Conservation (phyloP, 2,113 vertebrate species). For the Saguinus imperator region DNA sequence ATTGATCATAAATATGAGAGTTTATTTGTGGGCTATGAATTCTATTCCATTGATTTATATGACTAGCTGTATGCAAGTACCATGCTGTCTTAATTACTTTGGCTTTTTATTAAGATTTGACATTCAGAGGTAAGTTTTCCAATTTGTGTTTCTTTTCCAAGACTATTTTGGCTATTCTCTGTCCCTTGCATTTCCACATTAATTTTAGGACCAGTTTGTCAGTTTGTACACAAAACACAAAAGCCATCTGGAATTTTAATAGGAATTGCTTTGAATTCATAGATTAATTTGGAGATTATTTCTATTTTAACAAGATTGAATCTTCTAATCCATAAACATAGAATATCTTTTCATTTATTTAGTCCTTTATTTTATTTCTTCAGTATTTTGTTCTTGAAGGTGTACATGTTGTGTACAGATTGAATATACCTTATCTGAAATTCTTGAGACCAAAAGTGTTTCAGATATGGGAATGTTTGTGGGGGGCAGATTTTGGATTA, state of each 20-base stretch:
- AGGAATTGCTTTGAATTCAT: background rate
- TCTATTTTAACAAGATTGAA: background rate
- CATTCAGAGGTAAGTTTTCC: background rate
- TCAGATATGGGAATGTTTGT: background rate
- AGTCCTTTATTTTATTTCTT: background rate
- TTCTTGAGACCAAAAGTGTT: background rate
- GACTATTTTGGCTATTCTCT: background rate
- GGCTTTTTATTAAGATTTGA: background rate
- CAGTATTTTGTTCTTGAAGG: background rate
- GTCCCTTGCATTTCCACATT: background rate
- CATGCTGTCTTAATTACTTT: background rate
- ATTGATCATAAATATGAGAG: background rate
- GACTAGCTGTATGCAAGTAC: background rate
- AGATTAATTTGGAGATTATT: background rate
- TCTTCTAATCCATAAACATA: background rate
- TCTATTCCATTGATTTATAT: background rate
- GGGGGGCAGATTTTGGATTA: background rate
- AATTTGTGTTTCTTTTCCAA: background rate
- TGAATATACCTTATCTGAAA: background rate
- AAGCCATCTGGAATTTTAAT: background rate
- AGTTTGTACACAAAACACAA: background rate
- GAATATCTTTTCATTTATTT: background rate
- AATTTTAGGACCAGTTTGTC: background rate
- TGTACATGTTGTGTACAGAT: background rate
- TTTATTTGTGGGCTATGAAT: background rate